Conservation (phyloP, 2,113 vertebrate genomes). For the Rhipidura dahli region DNA sequence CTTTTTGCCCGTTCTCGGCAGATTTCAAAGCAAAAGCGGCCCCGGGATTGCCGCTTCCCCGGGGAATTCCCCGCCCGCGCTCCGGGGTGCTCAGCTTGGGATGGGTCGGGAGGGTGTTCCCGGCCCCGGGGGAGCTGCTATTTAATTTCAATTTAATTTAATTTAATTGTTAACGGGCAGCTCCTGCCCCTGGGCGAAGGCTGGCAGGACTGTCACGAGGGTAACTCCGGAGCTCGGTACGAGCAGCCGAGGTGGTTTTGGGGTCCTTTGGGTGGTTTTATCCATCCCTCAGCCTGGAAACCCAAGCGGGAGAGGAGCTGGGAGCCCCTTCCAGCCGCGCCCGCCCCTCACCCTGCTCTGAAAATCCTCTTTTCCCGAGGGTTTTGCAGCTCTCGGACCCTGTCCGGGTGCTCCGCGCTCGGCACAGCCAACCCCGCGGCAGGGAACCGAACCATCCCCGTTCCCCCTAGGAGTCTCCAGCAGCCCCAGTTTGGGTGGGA, state of each 20-base stretch:
- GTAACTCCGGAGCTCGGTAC: accelerated
- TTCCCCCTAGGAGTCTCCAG: neutral
- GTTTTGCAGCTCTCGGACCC: neutral
- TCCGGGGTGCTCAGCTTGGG: neutral
- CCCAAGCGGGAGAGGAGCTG: accelerated
- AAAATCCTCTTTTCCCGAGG: neutral
- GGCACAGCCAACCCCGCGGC: accelerated
- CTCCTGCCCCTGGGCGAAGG: neutral
- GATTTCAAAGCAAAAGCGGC: neutral
- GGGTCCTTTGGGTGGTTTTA: neutral
- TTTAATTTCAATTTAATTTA: neutral
- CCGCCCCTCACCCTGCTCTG: neutral
- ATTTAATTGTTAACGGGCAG: neutral
- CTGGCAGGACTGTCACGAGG: neutral
- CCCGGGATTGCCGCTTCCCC: too few species aligned
- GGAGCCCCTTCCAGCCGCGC: neutral
- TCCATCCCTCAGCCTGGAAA: neutral
- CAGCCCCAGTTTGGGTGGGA: neutral
- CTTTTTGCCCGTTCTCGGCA: neutral
- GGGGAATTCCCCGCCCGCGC: neutral
- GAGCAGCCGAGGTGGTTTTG: neutral
- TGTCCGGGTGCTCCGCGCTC: accelerated
- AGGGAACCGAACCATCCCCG: neutral
- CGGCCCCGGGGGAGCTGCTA: neutral
- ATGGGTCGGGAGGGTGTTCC: neutral